Evolutionary conservation across 92 coral and sea anemone genomes (phyloP).

Genomic region (Heliopora coerulea): DNA sequence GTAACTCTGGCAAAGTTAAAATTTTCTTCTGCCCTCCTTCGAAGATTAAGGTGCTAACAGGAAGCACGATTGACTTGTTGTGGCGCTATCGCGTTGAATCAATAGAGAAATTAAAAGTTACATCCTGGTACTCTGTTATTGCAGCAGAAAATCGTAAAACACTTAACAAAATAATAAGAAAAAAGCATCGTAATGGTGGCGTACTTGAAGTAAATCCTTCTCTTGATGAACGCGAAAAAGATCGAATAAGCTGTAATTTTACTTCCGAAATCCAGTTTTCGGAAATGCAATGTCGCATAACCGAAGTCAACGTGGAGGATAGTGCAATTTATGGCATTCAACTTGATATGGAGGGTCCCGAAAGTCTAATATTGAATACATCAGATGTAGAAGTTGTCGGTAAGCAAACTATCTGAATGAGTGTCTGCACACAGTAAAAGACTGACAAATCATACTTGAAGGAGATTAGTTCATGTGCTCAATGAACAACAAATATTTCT

Average conservation of each 20-base stretch:
- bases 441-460: no score
- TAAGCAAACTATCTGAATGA: neutral
- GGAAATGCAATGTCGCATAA: slow-evolving; percentile 9
- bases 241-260: slow-evolving; percentile 19
- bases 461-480: no score
- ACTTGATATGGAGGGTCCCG: neutral
- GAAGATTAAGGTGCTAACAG: slow-evolving; percentile 10
- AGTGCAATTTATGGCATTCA: slow-evolving; percentile 8
- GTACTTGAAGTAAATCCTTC: neutral
- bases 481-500: no score
- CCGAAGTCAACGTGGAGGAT: slow-evolving; percentile 1
- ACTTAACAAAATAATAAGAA: neutral
- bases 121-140: slow-evolving; percentile 2
- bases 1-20: neutral
- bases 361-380: neutral
- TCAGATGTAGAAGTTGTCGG: slow-evolving; percentile 14
- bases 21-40: slow-evolving; percentile 3
- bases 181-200: neutral
- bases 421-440: no score
- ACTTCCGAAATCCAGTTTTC: neutral
- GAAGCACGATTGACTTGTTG: slow-evolving; percentile 16
- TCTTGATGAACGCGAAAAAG: neutral
- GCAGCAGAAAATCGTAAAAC: neutral
- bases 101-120: slow-evolving; percentile 12
- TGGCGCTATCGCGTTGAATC: slow-evolving; percentile 29